These are phyloP conservation scores for Platycercus adscitus DNA, from an alignment of 2,113 vertebrate genomes.

Conservation along the genomic window DNA sequence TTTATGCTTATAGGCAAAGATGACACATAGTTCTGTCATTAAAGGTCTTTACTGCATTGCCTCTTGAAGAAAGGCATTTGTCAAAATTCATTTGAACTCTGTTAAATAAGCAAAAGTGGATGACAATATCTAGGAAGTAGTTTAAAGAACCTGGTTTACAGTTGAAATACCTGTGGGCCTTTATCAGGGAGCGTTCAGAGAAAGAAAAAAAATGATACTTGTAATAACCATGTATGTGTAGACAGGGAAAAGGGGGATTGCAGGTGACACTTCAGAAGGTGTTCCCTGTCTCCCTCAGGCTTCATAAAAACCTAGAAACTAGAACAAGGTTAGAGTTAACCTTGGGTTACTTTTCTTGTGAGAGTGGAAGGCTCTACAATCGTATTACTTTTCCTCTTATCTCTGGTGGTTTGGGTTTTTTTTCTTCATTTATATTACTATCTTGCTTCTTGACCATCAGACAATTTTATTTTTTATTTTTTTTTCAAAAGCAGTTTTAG, in stretches of 20 bases:
- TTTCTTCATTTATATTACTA: not conserved
- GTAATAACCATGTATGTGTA: not conserved
- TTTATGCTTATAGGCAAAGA: constrained; percentile 78
- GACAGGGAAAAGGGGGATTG: not conserved
- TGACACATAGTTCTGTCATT: constrained; percentile 76
- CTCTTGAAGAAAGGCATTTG: constrained; percentile 62
- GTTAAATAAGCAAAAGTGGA: constrained; percentile 37
- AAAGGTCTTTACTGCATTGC: constrained; percentile 61
- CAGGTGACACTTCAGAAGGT: constrained; percentile 43
- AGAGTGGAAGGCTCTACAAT: not conserved
- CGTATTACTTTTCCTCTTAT: not conserved
- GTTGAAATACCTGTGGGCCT: constrained; percentile 42
- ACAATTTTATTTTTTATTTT: not conserved
- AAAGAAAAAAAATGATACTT: not conserved
- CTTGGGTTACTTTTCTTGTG: not conserved
- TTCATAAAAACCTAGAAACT: constrained; percentile 26
- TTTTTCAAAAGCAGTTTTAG: not conserved
- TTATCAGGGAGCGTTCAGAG: not conserved
- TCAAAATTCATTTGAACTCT: constrained; percentile 69
- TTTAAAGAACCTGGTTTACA: constrained; percentile 23
- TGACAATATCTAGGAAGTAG: not conserved
- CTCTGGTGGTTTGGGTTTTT: not conserved
- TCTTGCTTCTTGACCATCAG: not conserved
- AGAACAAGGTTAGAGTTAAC: constrained; percentile 51
- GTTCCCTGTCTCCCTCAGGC: constrained; percentile 18